Evolutionary conservation across 1,140 invertebrate genomes (phyloP), one percentile per base, ranked within the genome.

Genomic region (Amyelois transitella): DNA sequence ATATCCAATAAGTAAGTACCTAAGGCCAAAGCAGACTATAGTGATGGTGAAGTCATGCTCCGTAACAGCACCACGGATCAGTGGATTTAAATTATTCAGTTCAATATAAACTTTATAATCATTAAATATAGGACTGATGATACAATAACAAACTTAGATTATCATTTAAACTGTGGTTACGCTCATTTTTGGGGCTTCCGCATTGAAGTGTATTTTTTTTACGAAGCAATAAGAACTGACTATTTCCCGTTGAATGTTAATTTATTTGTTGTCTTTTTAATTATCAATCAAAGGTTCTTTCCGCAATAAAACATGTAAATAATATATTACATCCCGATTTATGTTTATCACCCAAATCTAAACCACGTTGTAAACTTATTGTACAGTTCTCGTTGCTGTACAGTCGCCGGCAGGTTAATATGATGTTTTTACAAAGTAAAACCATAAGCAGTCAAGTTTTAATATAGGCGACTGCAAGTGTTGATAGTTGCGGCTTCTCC

Each of bases 11-110:
- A 10, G n/a, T n/a, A n/a, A n/a, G n/a, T n/a, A n/a, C 8, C 17
- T 38, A 38, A 38, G 32, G 32, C 32, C 32, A 28, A 6, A 8
- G 32, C 5, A 14, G n/a, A 14, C 32, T 6, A 44, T 18, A 28
- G 7, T 14, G n/a, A 38, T 38, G 32, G 32, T 55, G 58, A 50
- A 63, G 45, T 55, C 45, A 51, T 44, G 50, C 58, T 53, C 64
- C 64, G 55, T 67, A 55, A 63, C 57, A 55, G 21, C 50, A 51
- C 18, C 60, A 67, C 61, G 60, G 64, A 55, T 58, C 58, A 58
- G 52, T 63, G 55, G 48, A 24, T 63, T 52, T 44, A 12, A 17
- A 48, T 22, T 45, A n/a, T 22, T 8, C n/a, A 59, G 8, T 44
- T 18, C 4, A 58, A 53, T 53, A 49, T 60, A 43, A 60, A 60